phyloP scores from a whole-genome alignment of 2,113 vertebrate genomes.

The Ranitomeya variabilis region DNA sequence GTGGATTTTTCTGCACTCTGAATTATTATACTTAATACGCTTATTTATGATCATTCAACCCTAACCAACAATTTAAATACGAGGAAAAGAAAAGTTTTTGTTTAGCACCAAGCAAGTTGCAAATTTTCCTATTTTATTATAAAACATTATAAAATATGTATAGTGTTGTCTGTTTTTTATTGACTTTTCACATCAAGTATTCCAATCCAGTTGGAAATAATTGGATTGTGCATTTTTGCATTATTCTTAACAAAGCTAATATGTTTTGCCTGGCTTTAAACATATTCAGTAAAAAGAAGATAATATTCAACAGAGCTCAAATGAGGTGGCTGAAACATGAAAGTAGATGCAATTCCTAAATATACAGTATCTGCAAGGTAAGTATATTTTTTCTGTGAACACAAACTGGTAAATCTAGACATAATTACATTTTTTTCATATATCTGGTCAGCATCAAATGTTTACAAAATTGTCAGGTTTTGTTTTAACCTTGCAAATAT shows the following conservation, averaged over 20 bases:
- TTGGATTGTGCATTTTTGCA: constrained; percentile 49
- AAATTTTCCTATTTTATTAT: constrained; percentile 33
- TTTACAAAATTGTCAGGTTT: neutral
- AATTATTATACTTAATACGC: neutral
- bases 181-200: constrained; percentile 50
- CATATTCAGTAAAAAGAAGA: neutral
- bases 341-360: neutral
- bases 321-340: neutral
- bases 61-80: neutral
- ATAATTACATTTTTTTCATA: neutral
- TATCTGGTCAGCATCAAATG: neutral
- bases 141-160: constrained; percentile 49
- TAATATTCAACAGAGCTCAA: constrained; percentile 16
- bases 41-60: neutral
- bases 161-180: constrained; percentile 51
- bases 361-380: neutral
- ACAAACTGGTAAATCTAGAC: neutral
- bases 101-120: neutral
- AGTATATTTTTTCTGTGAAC: neutral
- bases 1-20: neutral
- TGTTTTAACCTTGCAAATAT: neutral
- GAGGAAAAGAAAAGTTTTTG: neutral
- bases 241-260: constrained; percentile 36
- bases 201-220: constrained; percentile 41
- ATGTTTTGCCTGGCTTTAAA: constrained; percentile 13